A percentile compares a stretch with the other conserved stretches of the same genome.
Conservation (phyloP, 2,113 vertebrate genomes). For the Anguilla japonica region DNA sequence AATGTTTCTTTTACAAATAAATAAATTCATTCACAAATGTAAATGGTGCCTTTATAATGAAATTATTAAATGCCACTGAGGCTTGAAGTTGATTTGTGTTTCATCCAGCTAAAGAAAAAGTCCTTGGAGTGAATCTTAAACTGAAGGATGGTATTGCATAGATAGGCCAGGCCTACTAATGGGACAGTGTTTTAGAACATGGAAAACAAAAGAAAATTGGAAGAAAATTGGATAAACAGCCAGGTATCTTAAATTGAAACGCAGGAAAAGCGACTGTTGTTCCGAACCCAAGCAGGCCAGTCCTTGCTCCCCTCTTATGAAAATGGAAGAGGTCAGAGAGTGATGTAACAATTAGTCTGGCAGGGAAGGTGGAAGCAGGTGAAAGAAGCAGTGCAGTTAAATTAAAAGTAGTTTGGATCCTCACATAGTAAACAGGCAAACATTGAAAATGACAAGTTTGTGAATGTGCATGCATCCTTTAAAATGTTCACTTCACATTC, state of each 20-base stretch:
- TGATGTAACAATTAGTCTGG: no score
- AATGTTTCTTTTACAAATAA: neutral
- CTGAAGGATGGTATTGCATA: no score
- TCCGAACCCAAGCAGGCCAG: neutral
- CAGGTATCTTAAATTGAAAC: neutral
- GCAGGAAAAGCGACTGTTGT: neutral
- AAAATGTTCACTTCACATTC: neutral
- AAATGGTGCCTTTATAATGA: neutral
- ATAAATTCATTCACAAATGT: neutral
- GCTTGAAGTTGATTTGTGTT: no score
- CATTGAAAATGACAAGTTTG: neutral
- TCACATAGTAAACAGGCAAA: no score
- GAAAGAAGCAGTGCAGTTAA: neutral
- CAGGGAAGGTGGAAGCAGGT: neutral
- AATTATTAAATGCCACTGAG: neutral
- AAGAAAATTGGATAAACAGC: neutral
- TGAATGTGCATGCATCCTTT: neutral
- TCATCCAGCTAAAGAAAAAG: neutral
- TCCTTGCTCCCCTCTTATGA: neutral
- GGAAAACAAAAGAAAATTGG: no score
- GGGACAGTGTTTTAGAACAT: no score
- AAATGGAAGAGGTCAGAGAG: neutral
- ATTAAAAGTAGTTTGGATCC: neutral
- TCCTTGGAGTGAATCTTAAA: no score
- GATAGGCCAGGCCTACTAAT: no score